Conservation (phyloP, 2,113 vertebrate genomes). For the Oxyruncus cristatus region DNA sequence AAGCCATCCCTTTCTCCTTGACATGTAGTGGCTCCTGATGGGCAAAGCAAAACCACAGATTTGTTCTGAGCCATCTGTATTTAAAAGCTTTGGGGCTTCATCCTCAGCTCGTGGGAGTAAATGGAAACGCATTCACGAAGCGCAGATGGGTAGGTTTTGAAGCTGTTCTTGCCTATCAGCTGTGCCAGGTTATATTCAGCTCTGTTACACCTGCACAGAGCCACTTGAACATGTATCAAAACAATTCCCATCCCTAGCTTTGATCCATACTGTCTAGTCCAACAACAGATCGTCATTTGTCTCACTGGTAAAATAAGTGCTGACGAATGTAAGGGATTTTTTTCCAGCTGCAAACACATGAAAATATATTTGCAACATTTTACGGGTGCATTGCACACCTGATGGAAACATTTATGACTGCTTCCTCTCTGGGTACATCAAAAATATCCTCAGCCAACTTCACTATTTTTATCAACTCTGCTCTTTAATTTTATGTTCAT, state of each 20-base stretch:
- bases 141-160: not conserved
- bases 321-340: not conserved
- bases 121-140: not conserved
- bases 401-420: conserved; percentile 38
- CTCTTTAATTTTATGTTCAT: not conserved
- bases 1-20: not conserved
- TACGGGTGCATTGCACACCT: conserved; percentile 32
- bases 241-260: not conserved
- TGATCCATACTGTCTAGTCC: conserved; percentile 8
- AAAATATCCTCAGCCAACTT: conserved; percentile 8
- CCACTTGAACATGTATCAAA: conserved; percentile 13
- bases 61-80: not conserved
- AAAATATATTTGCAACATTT: conserved; percentile 34
- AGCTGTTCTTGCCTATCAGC: not conserved
- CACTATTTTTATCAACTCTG: conserved; percentile 6
- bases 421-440: not conserved
- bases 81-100: not conserved
- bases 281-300: conserved; percentile 31
- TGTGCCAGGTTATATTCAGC: not conserved
- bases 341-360: conserved; percentile 30
- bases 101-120: not conserved
- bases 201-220: conserved; percentile 15
- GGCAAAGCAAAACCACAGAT: not conserved
- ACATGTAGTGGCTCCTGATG: not conserved
- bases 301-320: conserved; percentile 38